These are phyloP conservation scores for Tauraco hartlaubi DNA, from an alignment of 2,797 vertebrate genomes.

Conservation along the genomic window DNA sequence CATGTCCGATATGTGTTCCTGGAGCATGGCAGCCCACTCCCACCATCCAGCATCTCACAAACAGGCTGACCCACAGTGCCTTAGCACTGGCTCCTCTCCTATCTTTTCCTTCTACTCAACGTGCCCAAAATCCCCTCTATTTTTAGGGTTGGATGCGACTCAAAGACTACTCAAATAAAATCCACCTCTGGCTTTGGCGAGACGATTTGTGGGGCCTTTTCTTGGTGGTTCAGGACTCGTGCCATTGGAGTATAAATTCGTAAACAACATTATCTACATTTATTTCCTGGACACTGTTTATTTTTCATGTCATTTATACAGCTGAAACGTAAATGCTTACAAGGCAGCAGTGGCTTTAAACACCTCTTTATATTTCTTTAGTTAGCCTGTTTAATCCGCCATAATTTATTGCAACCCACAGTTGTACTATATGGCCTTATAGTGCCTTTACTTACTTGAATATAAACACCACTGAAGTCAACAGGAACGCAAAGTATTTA, in stretches of 20 bases:
- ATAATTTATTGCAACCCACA: not conserved
- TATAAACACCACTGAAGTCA: constrained; percentile 29
- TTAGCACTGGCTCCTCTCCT: not conserved
- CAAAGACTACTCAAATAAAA: not conserved
- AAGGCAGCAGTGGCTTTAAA: constrained; percentile 11
- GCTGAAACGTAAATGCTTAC: not conserved
- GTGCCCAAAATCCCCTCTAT: not conserved
- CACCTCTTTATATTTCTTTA: constrained; percentile 29
- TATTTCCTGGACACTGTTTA: constrained; percentile 29
- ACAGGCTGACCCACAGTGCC: not conserved
- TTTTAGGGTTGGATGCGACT: not conserved
- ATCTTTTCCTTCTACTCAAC: not conserved
- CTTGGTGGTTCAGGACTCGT: not conserved
- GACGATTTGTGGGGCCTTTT: not conserved
- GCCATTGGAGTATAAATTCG: not conserved
- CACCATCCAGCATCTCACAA: not conserved
- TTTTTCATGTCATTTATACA: constrained; percentile 21
- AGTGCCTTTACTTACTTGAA: constrained; percentile 36
- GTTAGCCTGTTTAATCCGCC: not conserved
- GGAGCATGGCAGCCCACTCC: fast-evolving
- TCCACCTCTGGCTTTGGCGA: not conserved
- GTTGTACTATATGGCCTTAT: not conserved
- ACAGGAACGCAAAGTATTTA: constrained; percentile 16
- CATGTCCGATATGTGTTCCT: fast-evolving
- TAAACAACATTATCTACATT: not conserved